A percentile compares a stretch with the other conserved stretches of the same genome.
Conservation (phyloP, 2,888 invertebrate species). For the Oligia latruncula region DNA sequence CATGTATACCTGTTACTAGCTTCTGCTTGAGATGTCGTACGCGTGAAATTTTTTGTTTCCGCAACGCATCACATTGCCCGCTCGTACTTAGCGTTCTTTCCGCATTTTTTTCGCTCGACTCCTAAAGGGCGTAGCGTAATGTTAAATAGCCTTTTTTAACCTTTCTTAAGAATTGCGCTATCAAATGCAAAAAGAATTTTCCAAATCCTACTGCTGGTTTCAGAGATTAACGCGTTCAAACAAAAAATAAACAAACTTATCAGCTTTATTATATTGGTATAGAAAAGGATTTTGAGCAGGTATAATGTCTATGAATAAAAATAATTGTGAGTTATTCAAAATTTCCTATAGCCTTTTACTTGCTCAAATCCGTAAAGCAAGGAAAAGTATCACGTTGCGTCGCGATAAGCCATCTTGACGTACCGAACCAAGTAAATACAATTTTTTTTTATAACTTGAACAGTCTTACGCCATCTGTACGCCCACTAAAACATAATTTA, state of each 20-base stretch:
- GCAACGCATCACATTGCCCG: background rate
- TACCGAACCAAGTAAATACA: background rate
- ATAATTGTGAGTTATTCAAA: background rate
- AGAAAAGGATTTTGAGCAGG: no score
- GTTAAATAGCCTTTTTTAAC: no score
- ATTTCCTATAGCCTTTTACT: background rate
- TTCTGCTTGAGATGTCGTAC: no score
- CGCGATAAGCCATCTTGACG: background rate
- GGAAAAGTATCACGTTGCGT: background rate
- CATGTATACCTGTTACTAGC: background rate
- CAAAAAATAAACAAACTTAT: no score
- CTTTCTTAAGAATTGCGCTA: no score
- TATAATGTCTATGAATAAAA: background rate
- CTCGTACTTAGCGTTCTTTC: background rate
- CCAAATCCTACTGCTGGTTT: no score
- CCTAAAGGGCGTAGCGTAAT: no score
- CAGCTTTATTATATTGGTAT: no score
- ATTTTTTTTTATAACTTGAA: background rate
- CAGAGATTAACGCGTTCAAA: no score
- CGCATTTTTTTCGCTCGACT: background rate
- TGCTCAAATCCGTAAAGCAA: background rate
- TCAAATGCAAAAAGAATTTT: no score
- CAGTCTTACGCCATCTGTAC: background rate
- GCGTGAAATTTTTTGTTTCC: background rate
- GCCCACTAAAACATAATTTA: background rate